Evolutionary conservation across 2,888 invertebrate species (phyloP).

Genomic region (Drosophila putrida): DNA sequence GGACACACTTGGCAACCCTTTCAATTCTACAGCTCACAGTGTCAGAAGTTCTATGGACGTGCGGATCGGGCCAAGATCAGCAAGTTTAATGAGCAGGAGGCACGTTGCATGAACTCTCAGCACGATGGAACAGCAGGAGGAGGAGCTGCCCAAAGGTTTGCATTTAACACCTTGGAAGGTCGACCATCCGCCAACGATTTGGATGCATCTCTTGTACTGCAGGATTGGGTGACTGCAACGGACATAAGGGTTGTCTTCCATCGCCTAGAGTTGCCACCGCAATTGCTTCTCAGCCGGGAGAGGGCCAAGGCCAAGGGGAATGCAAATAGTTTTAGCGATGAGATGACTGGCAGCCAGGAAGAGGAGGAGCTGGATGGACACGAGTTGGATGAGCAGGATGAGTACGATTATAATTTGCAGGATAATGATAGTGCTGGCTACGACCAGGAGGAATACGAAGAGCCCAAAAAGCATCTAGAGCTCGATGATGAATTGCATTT

Average conservation of each 20-base stretch:
- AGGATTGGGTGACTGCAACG: constrained; percentile 99
- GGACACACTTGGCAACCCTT: constrained; percentile 99
- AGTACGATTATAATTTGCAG: constrained; percentile 78
- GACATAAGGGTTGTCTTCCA: constrained; percentile 98
- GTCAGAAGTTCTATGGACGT: constrained; percentile 95
- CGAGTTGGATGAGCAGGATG: constrained; percentile 64
- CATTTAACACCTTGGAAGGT: constrained; percentile 98
- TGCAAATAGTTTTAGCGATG: constrained; percentile 82
- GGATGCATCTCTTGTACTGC: constrained; percentile 98
- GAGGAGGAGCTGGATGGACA: constrained; percentile 61
- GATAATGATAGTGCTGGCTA: constrained; percentile 82
- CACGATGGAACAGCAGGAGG: constrained; percentile 86
- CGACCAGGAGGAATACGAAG: constrained; percentile 76
- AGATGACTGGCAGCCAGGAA: constrained; percentile 83
- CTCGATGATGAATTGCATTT: constrained; percentile 76
- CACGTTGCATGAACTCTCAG: constrained; percentile 97
- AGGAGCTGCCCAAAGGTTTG: constrained; percentile 92
- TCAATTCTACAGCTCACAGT: constrained; percentile 98
- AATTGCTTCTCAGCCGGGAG: constrained; percentile 68
- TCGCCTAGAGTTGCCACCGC: constrained; percentile 91
- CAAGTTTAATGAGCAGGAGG: constrained; percentile 98
- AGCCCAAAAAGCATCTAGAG: constrained; percentile 81
- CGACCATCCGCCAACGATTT: constrained; percentile 98
- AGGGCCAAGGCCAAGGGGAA: constrained; percentile 64
- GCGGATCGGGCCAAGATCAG: constrained; percentile 96